Conservation (phyloP, 2,113 vertebrate species). For the Hemiscyllium ocellatum region DNA sequence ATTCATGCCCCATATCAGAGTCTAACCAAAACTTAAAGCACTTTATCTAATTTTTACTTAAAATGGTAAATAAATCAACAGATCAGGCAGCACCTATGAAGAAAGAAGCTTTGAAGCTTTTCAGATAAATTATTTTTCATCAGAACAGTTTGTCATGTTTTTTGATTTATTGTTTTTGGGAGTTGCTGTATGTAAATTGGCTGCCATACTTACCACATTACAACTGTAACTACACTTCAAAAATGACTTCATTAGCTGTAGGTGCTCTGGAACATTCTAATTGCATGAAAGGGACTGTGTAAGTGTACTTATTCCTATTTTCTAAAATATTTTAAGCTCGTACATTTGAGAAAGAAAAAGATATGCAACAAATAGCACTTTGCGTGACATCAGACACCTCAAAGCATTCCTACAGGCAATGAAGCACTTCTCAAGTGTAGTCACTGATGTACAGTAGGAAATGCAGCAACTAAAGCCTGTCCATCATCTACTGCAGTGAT, state of each 20-base stretch:
- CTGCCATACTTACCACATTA: background rate
- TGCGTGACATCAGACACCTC: no score
- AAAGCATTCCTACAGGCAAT: no score
- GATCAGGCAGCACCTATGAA: background rate
- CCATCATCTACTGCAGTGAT: no score
- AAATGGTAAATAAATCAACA: background rate
- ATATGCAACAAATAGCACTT: no score
- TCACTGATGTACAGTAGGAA: no score
- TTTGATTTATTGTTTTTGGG: background rate
- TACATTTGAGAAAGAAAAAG: no score
- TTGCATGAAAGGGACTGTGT: background rate
- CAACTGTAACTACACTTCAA: no score
- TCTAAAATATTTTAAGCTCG: background rate
- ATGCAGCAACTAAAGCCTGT: no score
- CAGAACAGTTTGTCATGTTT: background rate
- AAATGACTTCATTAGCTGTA: background rate
- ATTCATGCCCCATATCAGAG: no score
- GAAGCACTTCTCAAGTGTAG: no score
- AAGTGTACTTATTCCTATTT: background rate
- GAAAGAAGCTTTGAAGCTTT: background rate
- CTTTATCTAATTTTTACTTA: background rate
- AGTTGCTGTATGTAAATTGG: background rate
- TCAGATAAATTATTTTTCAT: background rate
- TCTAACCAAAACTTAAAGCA: background rate
- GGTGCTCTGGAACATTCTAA: background rate